Base-by-base conservation (phyloP, 2,113 vertebrate species). In the Scomber scombrus region DNA sequence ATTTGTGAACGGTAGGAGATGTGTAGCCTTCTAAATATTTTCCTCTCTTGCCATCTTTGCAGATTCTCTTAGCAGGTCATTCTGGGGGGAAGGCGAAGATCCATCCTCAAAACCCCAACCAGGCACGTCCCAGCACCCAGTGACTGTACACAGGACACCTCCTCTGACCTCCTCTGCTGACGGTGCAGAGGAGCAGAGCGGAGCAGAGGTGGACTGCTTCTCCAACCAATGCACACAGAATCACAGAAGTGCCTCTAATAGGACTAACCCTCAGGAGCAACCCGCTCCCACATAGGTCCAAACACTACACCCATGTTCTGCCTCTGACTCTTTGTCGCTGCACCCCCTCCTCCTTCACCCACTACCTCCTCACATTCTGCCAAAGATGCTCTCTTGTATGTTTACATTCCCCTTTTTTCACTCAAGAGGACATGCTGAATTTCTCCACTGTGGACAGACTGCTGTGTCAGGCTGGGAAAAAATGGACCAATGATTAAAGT, bases 321-420 rank as follows among this genome's bases (percentile, higher is more conserved):
- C 80, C 73, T 66, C 75, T 29, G 80, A 73, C 65, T 73, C 71
- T 40, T 69, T 14, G 26, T 80, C 67, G 81, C 80, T 80, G 85
- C 68, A 50, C 56, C 75, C 21, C 78, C 68, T 29, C 58, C 11
- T 68, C 70, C 77, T 69, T 60, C 71, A 84, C 88, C 93, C 94
- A 90, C 95, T 95, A 95, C 95, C 94, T 95, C 85, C 77, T 93
- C 83, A 88, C 80, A 83, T 58, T 94, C 94, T 95, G 94, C 93
- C 94, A 95, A 94, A 95, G 92, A 93, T 88, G 86, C 87, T 88
- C 74, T 93, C 71, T 85, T 91, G 84, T 91, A 88, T 93, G 94
- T 95, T 95, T 95, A 94, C 93, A 93, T 89, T 90, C 83, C 86
- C 75, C 49, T 83, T 76, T 83, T 76, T 82, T 56, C 52, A 70